Evolutionary conservation across 1,140 invertebrate species (phyloP), one percentile per base, ranked within the genome.

Genomic region (Ylistrum balloti): DNA sequence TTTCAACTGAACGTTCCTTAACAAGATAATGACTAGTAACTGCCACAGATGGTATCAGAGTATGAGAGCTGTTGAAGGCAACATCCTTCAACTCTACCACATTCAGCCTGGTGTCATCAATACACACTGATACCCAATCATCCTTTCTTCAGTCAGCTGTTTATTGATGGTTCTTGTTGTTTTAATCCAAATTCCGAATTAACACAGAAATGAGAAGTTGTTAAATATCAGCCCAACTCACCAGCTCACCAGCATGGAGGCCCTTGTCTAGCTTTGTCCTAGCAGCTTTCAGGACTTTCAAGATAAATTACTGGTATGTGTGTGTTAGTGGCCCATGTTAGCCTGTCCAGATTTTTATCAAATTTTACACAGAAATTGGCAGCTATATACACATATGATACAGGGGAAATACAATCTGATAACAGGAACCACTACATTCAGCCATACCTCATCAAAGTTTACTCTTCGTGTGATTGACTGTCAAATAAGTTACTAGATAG

Each of bases 11-110:
- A 17, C 15, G 28, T 74, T 74, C 56, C 56, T n/a, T 74, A 22
- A 74, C 56, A 74, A 74, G 56, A 74, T 74, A 74, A 74, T 74
- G 56, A 74, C 11, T 13, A 17, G 13, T n/a, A n/a, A n/a, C 35
- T 38, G 35, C 35, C 13, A 38, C 35, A 38, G 5, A 38, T 38
- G 35, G 13, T 38, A 38, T 5, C 5, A 17, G 41, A 45, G 41
- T 15, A 45, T 5, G 35, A 13, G 35, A 38, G 41, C 41, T 45
- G 9, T 45, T 1, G 9, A 45, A 17, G 41, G 41, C 41, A 45
- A 74, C 56, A 74, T 74, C 56, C 28, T 74, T 74, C n/a, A 74
- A 74, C 28, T 74, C 56, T 28, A 74, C 41, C 56, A 74, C 56
- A 74, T 5, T 74, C 56, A 17, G 17, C 5, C 35, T 38, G 13